These are phyloP conservation scores for Aphelinus certus DNA, from an alignment of 1,140 invertebrate genomes.

Conservation along the genomic window DNA sequence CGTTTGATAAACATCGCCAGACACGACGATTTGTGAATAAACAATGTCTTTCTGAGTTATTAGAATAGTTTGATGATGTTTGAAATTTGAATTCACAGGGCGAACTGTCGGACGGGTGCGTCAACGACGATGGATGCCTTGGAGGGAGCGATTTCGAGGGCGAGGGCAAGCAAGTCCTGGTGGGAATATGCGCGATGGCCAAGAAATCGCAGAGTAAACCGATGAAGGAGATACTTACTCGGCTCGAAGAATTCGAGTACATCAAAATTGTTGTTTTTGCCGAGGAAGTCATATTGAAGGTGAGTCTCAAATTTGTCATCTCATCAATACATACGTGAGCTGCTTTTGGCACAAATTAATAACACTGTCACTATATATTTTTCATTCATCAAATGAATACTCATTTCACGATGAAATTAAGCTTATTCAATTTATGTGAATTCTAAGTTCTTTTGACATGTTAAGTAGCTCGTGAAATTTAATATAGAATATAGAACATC, in stretches of 20 bases:
- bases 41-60: background rate
- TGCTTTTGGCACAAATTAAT: too few relatives aligned
- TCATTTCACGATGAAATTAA: too few relatives aligned
- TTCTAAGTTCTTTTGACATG: too few relatives aligned
- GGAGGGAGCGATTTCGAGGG: conserved; percentile 64
- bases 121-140: conserved; percentile 68
- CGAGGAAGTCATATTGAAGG: conserved; percentile 93
- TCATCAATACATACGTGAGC: too few relatives aligned
- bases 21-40: background rate
- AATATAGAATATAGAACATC: too few relatives aligned
- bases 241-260: conserved; percentile 95
- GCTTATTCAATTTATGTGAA: too few relatives aligned
- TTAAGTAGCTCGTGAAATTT: too few relatives aligned
- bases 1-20: too few relatives aligned
- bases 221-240: conserved; percentile 96
- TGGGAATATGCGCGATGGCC: conserved; percentile 98
- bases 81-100: conserved; percentile 65
- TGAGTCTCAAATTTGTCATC: conserved; percentile 52
- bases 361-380: too few relatives aligned
- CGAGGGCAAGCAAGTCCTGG: conserved; percentile 85
- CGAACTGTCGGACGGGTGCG: conserved; percentile 75
- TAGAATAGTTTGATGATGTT: background rate
- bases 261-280: conserved; percentile 93
- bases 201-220: conserved; percentile 99
- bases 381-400: too few relatives aligned